Evolutionary conservation across 1,140 invertebrate species (phyloP).

Genomic region (Olivierus martensii): DNA sequence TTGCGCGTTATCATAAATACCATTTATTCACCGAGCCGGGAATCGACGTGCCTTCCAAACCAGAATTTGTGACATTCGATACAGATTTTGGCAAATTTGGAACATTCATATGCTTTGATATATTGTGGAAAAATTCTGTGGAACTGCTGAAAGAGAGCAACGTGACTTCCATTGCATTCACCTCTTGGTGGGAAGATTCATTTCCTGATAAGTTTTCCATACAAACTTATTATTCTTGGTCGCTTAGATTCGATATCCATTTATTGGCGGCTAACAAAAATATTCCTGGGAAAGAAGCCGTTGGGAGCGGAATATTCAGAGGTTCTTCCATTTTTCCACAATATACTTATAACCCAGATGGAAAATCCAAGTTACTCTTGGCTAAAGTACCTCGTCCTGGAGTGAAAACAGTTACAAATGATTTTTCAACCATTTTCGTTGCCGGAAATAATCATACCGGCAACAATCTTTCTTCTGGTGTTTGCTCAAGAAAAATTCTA

Average conservation of each 20-base stretch:
- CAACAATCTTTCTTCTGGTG: background rate
- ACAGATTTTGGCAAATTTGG: conserved; percentile 45
- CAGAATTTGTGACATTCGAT: conserved; percentile 42
- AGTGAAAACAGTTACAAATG: background rate
- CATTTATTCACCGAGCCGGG: conserved; percentile 47
- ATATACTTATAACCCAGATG: conserved; percentile 1
- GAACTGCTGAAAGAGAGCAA: conserved; percentile 33
- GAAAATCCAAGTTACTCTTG: background rate
- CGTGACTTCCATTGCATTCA: conserved; percentile 51
- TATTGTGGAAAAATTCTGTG: conserved; percentile 43
- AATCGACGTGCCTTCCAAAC: conserved; percentile 34
- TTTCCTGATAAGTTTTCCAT: conserved; percentile 45
- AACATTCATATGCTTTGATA: conserved; percentile 56
- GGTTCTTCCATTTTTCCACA: background rate
- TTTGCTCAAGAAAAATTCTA: too few species aligned
- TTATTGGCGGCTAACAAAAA: conserved; percentile 42
- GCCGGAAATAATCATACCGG: background rate
- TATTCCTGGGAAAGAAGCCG: conserved; percentile 18
- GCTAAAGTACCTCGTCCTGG: background rate
- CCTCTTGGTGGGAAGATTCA: conserved; percentile 56
- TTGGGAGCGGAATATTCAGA: conserved; percentile 16
- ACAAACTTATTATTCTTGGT: conserved; percentile 39
- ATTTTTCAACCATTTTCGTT: background rate
- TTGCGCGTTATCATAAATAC: conserved; percentile 56
- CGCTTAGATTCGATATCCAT: conserved; percentile 38